Evolutionary conservation across 1,140 invertebrate genomes (phyloP).

Genomic region (Sinonovacula constricta): DNA sequence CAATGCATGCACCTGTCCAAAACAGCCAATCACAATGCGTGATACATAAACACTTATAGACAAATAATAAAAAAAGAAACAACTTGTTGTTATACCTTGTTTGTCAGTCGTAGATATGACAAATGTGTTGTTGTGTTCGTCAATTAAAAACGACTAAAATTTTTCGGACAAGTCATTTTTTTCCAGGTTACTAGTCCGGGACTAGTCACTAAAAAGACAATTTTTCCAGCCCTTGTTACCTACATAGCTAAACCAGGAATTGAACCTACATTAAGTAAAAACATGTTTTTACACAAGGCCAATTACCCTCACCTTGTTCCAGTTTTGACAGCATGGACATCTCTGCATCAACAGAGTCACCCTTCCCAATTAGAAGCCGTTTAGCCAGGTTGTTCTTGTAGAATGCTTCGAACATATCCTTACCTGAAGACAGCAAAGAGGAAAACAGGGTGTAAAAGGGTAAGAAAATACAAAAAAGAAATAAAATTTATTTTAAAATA

Average conservation of each 20-base stretch:
- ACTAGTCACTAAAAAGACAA: neutral
- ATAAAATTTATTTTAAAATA: no score
- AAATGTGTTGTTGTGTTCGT: neutral
- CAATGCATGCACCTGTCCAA: no score
- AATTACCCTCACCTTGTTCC: conserved; percentile 94
- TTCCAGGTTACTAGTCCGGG: neutral
- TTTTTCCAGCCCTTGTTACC: neutral
- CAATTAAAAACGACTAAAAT: neutral
- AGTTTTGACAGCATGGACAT: conserved; percentile 99
- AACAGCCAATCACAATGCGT: no score
- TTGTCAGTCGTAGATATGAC: no score
- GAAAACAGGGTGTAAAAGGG: no score
- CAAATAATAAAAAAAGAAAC: no score
- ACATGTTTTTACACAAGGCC: no score
- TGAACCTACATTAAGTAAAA: neutral
- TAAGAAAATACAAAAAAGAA: no score
- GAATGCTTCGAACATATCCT: conserved; percentile 99
- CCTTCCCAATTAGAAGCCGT: conserved; percentile 96
- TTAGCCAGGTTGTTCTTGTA: conserved; percentile 99
- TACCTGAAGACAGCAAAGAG: no score
- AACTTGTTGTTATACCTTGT: no score
- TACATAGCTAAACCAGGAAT: neutral
- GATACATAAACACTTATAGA: no score
- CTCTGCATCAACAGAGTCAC: conserved; percentile 98
- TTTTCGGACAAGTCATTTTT: no score